phyloP scores from a whole-genome alignment of 2,113 vertebrate genomes.

The Pimephales promelas region DNA sequence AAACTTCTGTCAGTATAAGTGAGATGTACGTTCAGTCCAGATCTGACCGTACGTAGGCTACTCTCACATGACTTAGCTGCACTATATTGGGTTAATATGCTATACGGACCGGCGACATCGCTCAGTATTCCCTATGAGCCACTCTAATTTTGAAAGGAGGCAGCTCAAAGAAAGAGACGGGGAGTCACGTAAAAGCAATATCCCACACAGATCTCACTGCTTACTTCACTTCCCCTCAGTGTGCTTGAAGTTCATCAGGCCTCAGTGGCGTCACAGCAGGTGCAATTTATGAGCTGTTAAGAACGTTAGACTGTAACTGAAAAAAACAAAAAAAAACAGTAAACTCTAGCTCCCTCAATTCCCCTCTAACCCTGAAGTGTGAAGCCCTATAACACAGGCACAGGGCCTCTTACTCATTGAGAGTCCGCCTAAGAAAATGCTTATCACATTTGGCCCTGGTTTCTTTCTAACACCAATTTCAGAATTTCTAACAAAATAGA shows the following conservation, averaged over 20 bases:
- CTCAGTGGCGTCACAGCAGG: constrained; percentile 62
- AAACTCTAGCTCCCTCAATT: constrained; percentile 50
- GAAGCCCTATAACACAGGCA: constrained; percentile 47
- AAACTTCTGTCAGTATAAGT: no score
- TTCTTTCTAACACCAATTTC: constrained; percentile 35
- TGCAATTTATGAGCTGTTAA: constrained; percentile 77
- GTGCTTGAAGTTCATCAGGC: constrained; percentile 34
- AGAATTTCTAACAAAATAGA: constrained; percentile 2
- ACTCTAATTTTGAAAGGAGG: background rate
- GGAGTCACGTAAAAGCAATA: constrained; percentile 31
- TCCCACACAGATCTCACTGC: background rate
- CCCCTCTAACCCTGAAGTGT: constrained; percentile 60
- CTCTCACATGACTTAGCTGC: no score
- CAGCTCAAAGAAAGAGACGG: background rate
- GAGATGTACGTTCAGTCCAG: no score
- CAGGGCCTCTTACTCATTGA: constrained; percentile 32
- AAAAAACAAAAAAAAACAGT: constrained; percentile 47
- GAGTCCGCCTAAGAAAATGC: constrained; percentile 43
- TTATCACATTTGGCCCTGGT: constrained; percentile 35
- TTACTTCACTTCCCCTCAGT: constrained; percentile 33
- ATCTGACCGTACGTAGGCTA: no score
- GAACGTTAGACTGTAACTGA: constrained; percentile 67
- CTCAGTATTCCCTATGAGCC: no score
- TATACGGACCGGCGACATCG: no score
- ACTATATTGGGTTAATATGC: no score